These are phyloP conservation scores for Drosophila neocordata DNA, from an alignment of 1,140 invertebrate genomes.

Conservation along the genomic window DNA sequence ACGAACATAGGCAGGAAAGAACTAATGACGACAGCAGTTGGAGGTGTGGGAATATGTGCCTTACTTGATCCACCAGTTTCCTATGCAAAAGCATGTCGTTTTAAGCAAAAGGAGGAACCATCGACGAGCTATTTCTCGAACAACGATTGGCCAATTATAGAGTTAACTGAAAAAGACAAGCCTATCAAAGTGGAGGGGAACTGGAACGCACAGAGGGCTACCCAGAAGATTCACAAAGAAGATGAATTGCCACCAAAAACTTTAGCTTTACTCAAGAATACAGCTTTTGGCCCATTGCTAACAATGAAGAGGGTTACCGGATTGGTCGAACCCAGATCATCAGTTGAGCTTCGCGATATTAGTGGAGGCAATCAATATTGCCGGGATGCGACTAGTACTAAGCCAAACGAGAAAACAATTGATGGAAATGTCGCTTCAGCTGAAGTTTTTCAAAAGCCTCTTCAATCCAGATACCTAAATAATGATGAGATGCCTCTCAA, in stretches of 20 bases:
- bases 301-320: neutral
- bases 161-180: neutral
- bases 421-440: conserved; percentile 8
- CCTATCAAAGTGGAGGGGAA: neutral
- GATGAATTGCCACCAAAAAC: neutral
- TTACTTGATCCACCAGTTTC: neutral
- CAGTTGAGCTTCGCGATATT: neutral
- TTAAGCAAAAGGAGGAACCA: neutral
- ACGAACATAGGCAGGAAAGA: neutral
- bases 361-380: neutral
- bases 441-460: conserved; percentile 32
- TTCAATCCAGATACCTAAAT: conserved; percentile 16
- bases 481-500: neutral
- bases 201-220: no score
- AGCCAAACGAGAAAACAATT: neutral
- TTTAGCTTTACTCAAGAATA: neutral
- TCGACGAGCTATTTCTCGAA: neutral
- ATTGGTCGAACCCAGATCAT: neutral
- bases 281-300: neutral
- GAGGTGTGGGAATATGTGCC: neutral
- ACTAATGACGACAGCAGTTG: neutral
- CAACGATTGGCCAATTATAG: neutral
- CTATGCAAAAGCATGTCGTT: conserved; percentile 8
- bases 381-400: neutral
- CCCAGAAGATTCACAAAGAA: neutral